Evolutionary conservation across 2,797 vertebrate species (phyloP).

Genomic region (Chelidonichthys spinosus): DNA sequence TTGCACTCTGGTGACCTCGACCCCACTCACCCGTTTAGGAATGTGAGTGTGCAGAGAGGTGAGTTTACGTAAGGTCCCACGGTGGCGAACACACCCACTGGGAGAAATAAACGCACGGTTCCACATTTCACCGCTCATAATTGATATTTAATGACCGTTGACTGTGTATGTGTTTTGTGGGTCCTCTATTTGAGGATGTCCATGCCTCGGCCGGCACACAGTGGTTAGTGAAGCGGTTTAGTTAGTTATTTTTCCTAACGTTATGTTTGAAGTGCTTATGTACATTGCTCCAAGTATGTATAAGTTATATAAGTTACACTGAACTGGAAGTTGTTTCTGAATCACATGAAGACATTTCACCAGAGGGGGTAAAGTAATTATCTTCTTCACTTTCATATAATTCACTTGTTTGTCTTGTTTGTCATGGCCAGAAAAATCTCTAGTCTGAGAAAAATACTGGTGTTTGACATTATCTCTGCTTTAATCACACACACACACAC

Average conservation of each 20-base stretch:
- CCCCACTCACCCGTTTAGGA: slow-evolving; percentile 37
- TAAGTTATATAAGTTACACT: neutral
- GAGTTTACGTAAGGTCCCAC: slow-evolving; percentile 45
- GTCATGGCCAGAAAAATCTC: slow-evolving; percentile 31
- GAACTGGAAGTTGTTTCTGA: neutral
- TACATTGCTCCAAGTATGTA: neutral
- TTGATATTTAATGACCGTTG: slow-evolving; percentile 18
- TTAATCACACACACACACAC: slow-evolving; percentile 25
- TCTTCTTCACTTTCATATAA: neutral
- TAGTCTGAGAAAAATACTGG: slow-evolving; percentile 25
- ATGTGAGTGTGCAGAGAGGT: slow-evolving; percentile 43
- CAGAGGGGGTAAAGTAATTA: slow-evolving; percentile 30
- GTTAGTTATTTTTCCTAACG: neutral
- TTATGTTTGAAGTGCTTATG: neutral
- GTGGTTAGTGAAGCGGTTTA: neutral
- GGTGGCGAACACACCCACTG: neutral
- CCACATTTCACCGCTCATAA: neutral
- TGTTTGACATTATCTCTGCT: slow-evolving; percentile 45
- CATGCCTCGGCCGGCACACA: too few relatives aligned
- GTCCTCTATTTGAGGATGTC: neutral
- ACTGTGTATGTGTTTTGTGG: neutral
- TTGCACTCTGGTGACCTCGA: slow-evolving; percentile 42
- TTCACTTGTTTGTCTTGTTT: slow-evolving; percentile 26
- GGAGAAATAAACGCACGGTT: neutral
- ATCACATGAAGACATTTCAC: slow-evolving; percentile 8